Percentiles rank a stretch among this genome's conserved stretches.
Evolutionary conservation across 2,888 invertebrate genomes (phyloP).

Genomic region (Thymelicus acteon): DNA sequence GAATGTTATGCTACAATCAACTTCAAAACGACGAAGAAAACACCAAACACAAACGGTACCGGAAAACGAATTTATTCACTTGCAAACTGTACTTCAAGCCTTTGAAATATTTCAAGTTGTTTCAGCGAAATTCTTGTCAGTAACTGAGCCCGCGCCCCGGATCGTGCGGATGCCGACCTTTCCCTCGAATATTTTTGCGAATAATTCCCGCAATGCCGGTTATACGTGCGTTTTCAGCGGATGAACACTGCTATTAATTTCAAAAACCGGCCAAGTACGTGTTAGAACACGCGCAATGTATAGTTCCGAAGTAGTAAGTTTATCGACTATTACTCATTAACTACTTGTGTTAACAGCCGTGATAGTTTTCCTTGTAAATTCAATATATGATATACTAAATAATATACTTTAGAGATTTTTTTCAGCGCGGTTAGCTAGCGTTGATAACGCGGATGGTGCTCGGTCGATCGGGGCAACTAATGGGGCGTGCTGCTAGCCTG

Average conservation of each 20-base stretch:
- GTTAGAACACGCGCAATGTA: too few relatives aligned
- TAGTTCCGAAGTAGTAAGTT: too few relatives aligned
- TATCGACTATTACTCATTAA: too few relatives aligned
- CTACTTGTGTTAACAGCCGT: too few relatives aligned
- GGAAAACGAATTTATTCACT: slow-evolving; percentile 7
- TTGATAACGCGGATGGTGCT: slow-evolving; percentile 28
- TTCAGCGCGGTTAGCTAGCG: too few relatives aligned
- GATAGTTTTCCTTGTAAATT: too few relatives aligned
- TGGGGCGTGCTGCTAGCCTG: slow-evolving; percentile 4
- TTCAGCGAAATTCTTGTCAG: slow-evolving; percentile 43
- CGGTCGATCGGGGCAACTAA: slow-evolving; percentile 5
- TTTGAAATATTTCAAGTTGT: slow-evolving; percentile 6
- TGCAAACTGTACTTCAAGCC: slow-evolving; percentile 5
- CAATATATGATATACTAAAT: too few relatives aligned
- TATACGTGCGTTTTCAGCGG: neutral
- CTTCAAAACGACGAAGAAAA: neutral
- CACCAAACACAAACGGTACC: neutral
- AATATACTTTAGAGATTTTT: too few relatives aligned
- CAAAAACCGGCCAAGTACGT: too few relatives aligned
- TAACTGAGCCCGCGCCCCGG: slow-evolving; percentile 33
- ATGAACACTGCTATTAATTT: neutral
- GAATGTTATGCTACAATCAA: neutral
- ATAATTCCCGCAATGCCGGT: neutral
- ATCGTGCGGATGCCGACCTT: neutral
- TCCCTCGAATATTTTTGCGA: neutral